Evolutionary conservation across 2,888 invertebrate genomes (phyloP).

Genomic region (Drosophila monieri): DNA sequence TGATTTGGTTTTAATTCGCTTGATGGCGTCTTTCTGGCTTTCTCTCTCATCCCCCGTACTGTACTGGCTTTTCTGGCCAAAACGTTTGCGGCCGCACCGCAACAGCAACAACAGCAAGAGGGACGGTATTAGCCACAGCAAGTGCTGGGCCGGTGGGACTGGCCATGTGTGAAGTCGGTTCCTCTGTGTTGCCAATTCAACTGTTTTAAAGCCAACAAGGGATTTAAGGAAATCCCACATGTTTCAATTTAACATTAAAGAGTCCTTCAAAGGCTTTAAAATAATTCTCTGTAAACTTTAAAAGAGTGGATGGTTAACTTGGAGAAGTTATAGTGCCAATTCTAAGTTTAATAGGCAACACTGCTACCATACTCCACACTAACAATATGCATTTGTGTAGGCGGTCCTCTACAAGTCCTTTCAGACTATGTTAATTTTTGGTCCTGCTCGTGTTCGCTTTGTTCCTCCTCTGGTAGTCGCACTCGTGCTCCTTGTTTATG

Average conservation of each 20-base stretch:
- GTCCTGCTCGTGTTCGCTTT: conserved; percentile 64
- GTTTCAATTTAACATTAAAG: background rate
- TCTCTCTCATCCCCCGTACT: conserved; percentile 3
- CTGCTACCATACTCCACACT: background rate
- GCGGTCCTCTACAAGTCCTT: conserved; percentile 63
- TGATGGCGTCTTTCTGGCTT: conserved; percentile 71
- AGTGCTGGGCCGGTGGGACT: conserved; percentile 28
- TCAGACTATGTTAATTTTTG: conserved; percentile 74
- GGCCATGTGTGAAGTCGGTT: conserved; percentile 11
- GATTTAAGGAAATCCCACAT: background rate
- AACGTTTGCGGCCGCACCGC: conserved; percentile 25
- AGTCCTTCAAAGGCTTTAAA: background rate
- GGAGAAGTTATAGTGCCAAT: background rate
- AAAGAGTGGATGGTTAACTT: background rate
- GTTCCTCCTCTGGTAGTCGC: conserved; percentile 1
- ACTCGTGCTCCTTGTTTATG: conserved; percentile 55
- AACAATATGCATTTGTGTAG: conserved; percentile 41
- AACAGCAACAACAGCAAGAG: background rate
- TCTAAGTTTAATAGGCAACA: background rate
- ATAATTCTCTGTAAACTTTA: background rate
- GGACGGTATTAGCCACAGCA: conserved; percentile 12
- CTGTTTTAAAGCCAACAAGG: background rate
- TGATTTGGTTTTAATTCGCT: conserved; percentile 80
- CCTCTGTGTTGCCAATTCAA: conserved; percentile 25
- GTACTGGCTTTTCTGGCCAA: conserved; percentile 9